Conservation (phyloP, 2,888 invertebrate species). For the Aspidiotus rigidus region DNA sequence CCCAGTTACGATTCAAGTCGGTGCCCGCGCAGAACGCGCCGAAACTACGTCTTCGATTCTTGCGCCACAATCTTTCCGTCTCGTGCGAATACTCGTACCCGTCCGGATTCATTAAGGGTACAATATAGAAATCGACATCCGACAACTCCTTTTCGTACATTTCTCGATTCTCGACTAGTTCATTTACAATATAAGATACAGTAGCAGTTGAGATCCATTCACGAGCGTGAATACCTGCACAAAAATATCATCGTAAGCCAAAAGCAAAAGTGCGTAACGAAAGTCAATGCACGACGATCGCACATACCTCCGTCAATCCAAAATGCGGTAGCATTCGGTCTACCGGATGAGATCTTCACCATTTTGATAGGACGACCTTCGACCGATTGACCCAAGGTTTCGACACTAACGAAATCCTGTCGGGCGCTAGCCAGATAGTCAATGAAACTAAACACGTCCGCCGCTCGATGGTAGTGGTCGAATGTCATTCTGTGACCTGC, state of each 20-base stretch:
- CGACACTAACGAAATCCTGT: conserved; percentile 62
- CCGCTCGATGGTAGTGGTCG: conserved; percentile 63
- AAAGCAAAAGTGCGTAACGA: not conserved
- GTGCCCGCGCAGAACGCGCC: conserved; percentile 62
- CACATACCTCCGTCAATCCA: conserved; percentile 46
- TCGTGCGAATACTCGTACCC: conserved; percentile 76
- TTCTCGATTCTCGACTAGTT: conserved; percentile 59
- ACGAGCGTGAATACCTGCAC: conserved; percentile 68
- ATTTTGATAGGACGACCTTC: conserved; percentile 68
- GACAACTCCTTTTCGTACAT: conserved; percentile 49
- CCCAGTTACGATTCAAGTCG: conserved; percentile 80
- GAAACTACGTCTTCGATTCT: conserved; percentile 52
- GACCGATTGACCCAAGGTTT: conserved; percentile 62
- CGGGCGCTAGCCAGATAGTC: conserved; percentile 61
- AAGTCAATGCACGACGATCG: not conserved
- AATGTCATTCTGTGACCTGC: conserved; percentile 59
- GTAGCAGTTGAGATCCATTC: conserved; percentile 82
- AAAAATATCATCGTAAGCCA: not conserved
- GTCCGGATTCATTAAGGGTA: conserved; percentile 69
- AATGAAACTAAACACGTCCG: conserved; percentile 60
- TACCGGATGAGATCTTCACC: conserved; percentile 41
- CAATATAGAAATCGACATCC: conserved; percentile 57
- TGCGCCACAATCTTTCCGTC: conserved; percentile 56
- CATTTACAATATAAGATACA: conserved; percentile 65
- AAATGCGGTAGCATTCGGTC: conserved; percentile 42